phyloP scores from a whole-genome alignment of 1,140 invertebrate species.

The Drosophila lowei region DNA sequence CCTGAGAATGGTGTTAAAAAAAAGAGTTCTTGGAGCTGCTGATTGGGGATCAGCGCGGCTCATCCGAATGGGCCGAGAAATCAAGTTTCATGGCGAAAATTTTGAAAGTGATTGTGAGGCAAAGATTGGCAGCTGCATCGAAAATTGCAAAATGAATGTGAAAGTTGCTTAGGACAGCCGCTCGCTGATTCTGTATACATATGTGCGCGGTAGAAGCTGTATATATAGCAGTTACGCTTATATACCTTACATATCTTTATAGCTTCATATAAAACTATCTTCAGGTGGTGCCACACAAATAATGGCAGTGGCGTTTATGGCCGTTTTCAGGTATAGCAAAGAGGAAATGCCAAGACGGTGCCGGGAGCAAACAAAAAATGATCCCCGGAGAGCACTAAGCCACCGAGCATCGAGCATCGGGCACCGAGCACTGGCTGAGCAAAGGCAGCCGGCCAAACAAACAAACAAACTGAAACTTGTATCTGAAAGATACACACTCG shows the following conservation, averaged over 20 bases:
- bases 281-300: slow-evolving; percentile 15
- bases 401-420: slow-evolving; percentile 9
- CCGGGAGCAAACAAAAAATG: slow-evolving; percentile 50
- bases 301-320: slow-evolving; percentile 31
- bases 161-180: slow-evolving; percentile 57
- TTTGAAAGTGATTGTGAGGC: slow-evolving; percentile 68
- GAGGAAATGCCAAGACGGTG: slow-evolving; percentile 57
- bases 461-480: slow-evolving; percentile 75
- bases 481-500: slow-evolving; percentile 68
- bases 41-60: slow-evolving; percentile 15
- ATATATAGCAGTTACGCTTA: slow-evolving; percentile 5
- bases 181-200: slow-evolving; percentile 34
- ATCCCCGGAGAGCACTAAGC: slow-evolving; percentile 44
- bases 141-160: slow-evolving; percentile 72
- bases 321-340: slow-evolving; percentile 31
- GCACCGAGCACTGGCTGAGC: slow-evolving; percentile 3
- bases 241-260: neutral
- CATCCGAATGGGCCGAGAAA: slow-evolving; percentile 39
- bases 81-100: slow-evolving; percentile 37
- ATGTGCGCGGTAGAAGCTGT: slow-evolving; percentile 13
- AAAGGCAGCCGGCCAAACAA: slow-evolving; percentile 61
- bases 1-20: slow-evolving; percentile 65
- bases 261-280: neutral
- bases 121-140: slow-evolving; percentile 55
- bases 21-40: neutral